Base-by-base conservation (phyloP, 1,140 invertebrate genomes). In the Stratiolaelaps scimitus region DNA sequence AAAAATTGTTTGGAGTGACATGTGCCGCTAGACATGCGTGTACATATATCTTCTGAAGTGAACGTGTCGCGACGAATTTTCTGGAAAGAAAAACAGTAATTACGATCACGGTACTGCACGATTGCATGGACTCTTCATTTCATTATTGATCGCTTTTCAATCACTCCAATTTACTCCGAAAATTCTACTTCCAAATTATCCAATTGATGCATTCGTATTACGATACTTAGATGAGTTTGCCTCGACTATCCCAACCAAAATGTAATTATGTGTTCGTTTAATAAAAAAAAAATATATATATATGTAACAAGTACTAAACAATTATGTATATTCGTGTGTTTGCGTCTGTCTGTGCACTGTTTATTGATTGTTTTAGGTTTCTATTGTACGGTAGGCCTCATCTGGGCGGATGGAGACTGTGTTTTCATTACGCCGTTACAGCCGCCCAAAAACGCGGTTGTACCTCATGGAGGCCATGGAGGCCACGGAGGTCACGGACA, bases 401-500 rank as follows among this genome's bases (percentile, higher is more conserved):
- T 60, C 2, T 60, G 53, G 53, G 53, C 53, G 26, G 53, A 60
- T 60, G 53, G 53, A 23, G 53, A 60, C 34, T 60, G 53, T 23
- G 53, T 60, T 34, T 60, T 60, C 53, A 60, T 60, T 23, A 60
- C 53, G 26, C 53, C 53, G 26, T 23, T 60, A 17, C 53, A 60
- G 23, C 53, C 26, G 20, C 53, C 53, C 26, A 60, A 60, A 23
- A 60, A 60, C 10, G 26, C 26, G 53, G 26, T 29, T 29, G 53
- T 34, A 26, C 26, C 34, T 60, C 53, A 60, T 60, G 53, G 53
- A 60, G 53, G 26, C 34, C 26, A 34, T 34, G 53, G 53, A 60
- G 23, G 26, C 53, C 53, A 60, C 23, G 53, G 53, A 29, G 53
- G 26, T 26, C 53, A 60, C 53, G 26, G 34, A 29, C 53, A 60